These are phyloP conservation scores for Chorisops tibialis DNA, from an alignment of 2,888 invertebrate species.

Conservation along the genomic window DNA sequence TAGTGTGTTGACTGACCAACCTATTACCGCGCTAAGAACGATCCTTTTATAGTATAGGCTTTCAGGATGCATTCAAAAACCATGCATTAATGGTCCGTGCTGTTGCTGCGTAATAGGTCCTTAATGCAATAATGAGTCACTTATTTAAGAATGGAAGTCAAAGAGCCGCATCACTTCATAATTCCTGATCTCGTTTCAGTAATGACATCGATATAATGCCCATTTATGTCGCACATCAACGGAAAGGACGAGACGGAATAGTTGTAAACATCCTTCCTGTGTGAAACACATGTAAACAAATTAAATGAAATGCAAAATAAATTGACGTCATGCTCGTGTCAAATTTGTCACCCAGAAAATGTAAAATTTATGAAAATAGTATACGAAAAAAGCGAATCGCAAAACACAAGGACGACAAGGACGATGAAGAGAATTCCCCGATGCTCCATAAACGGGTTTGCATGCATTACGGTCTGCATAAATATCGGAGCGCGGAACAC, in stretches of 20 bases:
- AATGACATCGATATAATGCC: too few species aligned
- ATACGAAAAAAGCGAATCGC: neutral
- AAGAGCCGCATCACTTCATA: too few species aligned
- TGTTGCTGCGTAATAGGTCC: too few species aligned
- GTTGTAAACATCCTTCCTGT: conserved; percentile 16
- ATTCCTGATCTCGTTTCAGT: too few species aligned
- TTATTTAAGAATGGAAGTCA: too few species aligned
- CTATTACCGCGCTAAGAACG: too few species aligned
- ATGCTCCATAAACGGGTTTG: conserved; percentile 30
- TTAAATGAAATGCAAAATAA: conserved; percentile 31
- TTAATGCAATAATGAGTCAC: too few species aligned
- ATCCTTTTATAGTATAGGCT: too few species aligned
- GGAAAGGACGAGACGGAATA: neutral
- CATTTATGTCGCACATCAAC: too few species aligned
- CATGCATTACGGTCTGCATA: conserved; percentile 27
- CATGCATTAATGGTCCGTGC: too few species aligned
- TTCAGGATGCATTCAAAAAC: too few species aligned
- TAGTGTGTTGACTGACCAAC: too few species aligned
- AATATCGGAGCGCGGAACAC: neutral
- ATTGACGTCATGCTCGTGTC: conserved; percentile 33
- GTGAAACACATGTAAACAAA: conserved; percentile 32
- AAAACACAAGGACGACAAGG: neutral
- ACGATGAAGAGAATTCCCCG: conserved; percentile 18
- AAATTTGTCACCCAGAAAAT: conserved; percentile 32
- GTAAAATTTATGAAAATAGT: conserved; percentile 27